Percentiles rank a stretch among this genome's conserved stretches.
Evolutionary conservation across 2,888 invertebrate species (phyloP).

Genomic region (Anodontia alba): DNA sequence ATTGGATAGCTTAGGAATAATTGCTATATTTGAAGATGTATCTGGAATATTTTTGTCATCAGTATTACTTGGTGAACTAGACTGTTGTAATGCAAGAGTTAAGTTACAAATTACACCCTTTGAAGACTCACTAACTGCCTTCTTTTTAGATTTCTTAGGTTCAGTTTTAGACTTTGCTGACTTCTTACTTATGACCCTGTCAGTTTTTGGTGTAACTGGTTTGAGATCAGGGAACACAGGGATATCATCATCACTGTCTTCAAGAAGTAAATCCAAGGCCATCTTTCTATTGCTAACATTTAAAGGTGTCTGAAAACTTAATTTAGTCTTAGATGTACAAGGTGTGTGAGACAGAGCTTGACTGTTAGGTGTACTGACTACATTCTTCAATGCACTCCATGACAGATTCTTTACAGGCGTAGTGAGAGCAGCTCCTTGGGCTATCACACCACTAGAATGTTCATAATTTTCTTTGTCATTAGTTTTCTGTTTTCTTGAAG

Average conservation of each 20-base stretch:
- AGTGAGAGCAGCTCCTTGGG: neutral
- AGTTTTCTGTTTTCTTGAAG: slow-evolving; percentile 18
- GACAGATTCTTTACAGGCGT: slow-evolving; percentile 1
- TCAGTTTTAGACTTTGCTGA: slow-evolving; percentile 32
- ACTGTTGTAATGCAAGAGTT: neutral
- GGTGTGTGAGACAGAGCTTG: neutral
- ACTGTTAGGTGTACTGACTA: neutral
- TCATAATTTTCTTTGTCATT: slow-evolving; percentile 1
- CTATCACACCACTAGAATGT: neutral
- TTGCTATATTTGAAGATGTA: neutral
- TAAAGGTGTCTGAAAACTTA: slow-evolving; percentile 52
- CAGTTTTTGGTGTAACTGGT: slow-evolving; percentile 48
- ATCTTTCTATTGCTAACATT: slow-evolving; percentile 43
- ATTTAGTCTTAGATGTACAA: neutral
- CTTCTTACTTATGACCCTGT: slow-evolving; percentile 14
- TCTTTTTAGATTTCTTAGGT: slow-evolving; percentile 24
- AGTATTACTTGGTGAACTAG: neutral
- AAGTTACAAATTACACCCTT: neutral
- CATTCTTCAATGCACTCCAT: neutral
- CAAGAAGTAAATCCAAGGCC: slow-evolving; percentile 53
- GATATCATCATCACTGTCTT: slow-evolving; percentile 52
- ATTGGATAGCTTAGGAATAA: neutral
- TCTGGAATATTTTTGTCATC: neutral
- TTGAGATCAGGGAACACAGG: slow-evolving; percentile 45
- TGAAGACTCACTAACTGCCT: neutral